phyloP scores from a whole-genome alignment of 2,888 invertebrate species.

The Microctonus hyperodae region DNA sequence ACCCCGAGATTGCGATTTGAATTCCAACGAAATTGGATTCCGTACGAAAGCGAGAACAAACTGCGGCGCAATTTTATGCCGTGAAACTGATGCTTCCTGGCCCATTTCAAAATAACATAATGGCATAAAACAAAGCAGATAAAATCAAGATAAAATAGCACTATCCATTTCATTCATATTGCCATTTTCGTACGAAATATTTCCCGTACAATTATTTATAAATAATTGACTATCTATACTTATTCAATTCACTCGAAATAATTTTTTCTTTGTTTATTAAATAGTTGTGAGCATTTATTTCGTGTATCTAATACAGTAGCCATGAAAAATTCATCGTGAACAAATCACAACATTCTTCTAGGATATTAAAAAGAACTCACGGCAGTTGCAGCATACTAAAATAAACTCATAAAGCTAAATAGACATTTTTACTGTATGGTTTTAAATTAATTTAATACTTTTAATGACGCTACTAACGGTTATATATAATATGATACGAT shows the following conservation, averaged over 20 bases:
- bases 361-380: neutral
- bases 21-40: slow-evolving; percentile 39
- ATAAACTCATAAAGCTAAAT: neutral
- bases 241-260: neutral
- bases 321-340: neutral
- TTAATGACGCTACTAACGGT: neutral
- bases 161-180: neutral
- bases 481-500: no score
- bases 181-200: neutral
- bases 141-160: slow-evolving; percentile 15
- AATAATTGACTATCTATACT: neutral
- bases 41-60: slow-evolving; percentile 33
- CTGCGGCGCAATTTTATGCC: slow-evolving; percentile 26
- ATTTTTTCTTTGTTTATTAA: neutral
- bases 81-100: neutral
- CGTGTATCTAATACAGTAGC: no score
- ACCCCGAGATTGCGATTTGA: slow-evolving; percentile 28
- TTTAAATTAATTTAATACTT: neutral
- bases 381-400: neutral
- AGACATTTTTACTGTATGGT: neutral
- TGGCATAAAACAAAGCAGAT: slow-evolving; percentile 33
- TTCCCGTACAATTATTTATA: neutral
- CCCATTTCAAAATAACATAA: slow-evolving; percentile 29
- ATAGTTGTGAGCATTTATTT: no score
- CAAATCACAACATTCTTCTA: neutral